These are phyloP conservation scores for Acleris sparsana DNA, from an alignment of 2,888 invertebrate genomes.

Conservation along the genomic window DNA sequence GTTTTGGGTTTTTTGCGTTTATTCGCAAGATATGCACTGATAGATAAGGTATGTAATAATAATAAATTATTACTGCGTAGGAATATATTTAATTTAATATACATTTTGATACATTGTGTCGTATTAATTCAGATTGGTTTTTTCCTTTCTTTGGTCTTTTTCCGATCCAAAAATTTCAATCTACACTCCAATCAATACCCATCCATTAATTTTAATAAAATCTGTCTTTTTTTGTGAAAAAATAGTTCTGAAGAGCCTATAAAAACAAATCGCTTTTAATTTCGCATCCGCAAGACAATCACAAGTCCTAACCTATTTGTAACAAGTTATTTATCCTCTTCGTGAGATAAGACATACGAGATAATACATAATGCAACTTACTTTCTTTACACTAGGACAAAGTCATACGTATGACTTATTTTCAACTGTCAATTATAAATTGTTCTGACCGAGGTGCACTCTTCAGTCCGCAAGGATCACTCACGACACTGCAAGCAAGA, in stretches of 20 bases:
- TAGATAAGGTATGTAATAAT: too few species aligned
- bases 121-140: too few species aligned
- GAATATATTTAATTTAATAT: too few species aligned
- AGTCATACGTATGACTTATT: slow-evolving; percentile 2
- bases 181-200: too few species aligned
- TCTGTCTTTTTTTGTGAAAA: too few species aligned
- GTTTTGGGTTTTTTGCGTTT: too few species aligned
- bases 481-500: slow-evolving; percentile 67
- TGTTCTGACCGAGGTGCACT: slow-evolving; percentile 32
- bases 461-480: slow-evolving; percentile 49
- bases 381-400: slow-evolving; percentile 22
- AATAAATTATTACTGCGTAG: too few species aligned
- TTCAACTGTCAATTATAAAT: slow-evolving; percentile 21
- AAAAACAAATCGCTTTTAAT: slow-evolving; percentile 11
- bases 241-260: neutral
- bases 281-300: slow-evolving; percentile 9
- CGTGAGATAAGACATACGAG: slow-evolving; percentile 16
- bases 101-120: too few species aligned
- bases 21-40: too few species aligned
- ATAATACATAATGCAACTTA: slow-evolving; percentile 21
- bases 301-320: slow-evolving; percentile 28
- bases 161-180: too few species aligned
- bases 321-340: slow-evolving; percentile 16
- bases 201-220: too few species aligned
- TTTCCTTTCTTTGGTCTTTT: too few species aligned